These are phyloP conservation scores for Calephelis perditalis DNA, from an alignment of 2,888 invertebrate species.

Conservation along the genomic window DNA sequence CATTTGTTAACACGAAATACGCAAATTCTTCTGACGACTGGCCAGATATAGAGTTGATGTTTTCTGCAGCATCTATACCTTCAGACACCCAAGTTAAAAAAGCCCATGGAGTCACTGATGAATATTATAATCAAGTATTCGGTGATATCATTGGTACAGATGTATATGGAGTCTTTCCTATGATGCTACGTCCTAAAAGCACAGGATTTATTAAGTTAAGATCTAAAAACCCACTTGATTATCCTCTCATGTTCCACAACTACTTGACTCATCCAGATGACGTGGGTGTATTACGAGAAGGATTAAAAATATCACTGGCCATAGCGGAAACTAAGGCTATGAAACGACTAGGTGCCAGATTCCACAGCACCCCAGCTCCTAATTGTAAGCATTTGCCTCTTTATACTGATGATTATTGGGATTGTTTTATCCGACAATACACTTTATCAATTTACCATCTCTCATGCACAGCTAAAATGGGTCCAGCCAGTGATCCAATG, in stretches of 20 bases:
- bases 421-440: slow-evolving; percentile 89
- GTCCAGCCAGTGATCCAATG: slow-evolving; percentile 84
- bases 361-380: slow-evolving; percentile 85
- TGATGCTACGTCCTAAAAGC: slow-evolving; percentile 93
- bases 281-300: slow-evolving; percentile 88
- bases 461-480: slow-evolving; percentile 92
- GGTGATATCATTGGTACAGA: slow-evolving; percentile 84
- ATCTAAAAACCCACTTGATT: slow-evolving; percentile 83
- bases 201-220: slow-evolving; percentile 87
- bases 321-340: slow-evolving; percentile 87
- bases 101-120: slow-evolving; percentile 89
- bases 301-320: slow-evolving; percentile 90
- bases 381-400: slow-evolving; percentile 88
- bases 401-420: slow-evolving; percentile 92
- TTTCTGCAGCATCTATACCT: slow-evolving; percentile 88
- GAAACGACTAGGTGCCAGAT: slow-evolving; percentile 87
- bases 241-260: slow-evolving; percentile 94
- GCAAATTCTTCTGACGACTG: slow-evolving; percentile 92
- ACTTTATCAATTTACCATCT: slow-evolving; percentile 93
- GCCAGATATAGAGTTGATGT: slow-evolving; percentile 95
- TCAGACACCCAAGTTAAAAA: slow-evolving; percentile 89
- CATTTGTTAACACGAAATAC: slow-evolving; percentile 92
- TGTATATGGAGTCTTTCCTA: slow-evolving; percentile 90
- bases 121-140: slow-evolving; percentile 88
- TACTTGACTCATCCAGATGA: slow-evolving; percentile 93